A percentile compares a stretch with the other conserved stretches of the same genome.
Evolutionary conservation across 2,888 invertebrate species (phyloP).

Genomic region (Calephelis perditalis): DNA sequence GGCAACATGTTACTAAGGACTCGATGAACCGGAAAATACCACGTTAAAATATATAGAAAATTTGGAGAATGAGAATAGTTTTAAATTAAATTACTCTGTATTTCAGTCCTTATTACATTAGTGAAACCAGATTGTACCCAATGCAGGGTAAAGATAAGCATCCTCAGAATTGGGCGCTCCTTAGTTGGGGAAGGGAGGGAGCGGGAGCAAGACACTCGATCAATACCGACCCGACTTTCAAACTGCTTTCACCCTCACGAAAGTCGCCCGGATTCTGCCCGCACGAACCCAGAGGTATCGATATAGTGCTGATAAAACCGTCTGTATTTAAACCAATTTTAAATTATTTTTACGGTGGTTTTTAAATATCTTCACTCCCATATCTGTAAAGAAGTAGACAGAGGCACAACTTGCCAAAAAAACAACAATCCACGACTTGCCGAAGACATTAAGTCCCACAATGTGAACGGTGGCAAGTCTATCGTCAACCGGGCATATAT

Average conservation of each 20-base stretch:
- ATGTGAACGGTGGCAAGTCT: too few species aligned
- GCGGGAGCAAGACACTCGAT: constrained; percentile 72
- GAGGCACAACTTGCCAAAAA: too few species aligned
- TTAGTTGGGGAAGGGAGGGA: constrained; percentile 42
- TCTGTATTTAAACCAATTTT: constrained; percentile 12
- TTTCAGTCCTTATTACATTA: constrained; percentile 10
- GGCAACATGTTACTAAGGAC: too few species aligned
- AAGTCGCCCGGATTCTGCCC: constrained; percentile 72
- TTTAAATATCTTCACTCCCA: too few species aligned
- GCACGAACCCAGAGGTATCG: constrained; percentile 45
- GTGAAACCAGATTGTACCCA: constrained; percentile 11
- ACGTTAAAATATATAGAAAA: too few species aligned
- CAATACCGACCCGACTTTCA: constrained; percentile 78
- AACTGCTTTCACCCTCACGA: constrained; percentile 78
- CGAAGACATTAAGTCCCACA: too few species aligned
- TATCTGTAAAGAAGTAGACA: too few species aligned
- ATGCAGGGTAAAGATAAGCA: constrained; percentile 48
- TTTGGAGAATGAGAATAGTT: too few species aligned
- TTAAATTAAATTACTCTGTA: constrained; percentile 1
- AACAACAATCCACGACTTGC: too few species aligned
- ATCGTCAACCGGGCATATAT: too few species aligned
- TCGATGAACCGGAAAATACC: too few species aligned
- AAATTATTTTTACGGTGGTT: not conserved
- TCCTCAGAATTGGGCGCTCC: constrained; percentile 67
- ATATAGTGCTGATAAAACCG: constrained; percentile 44